These are phyloP conservation scores for Florisuga fusca DNA, from an alignment of 2,797 vertebrate species.

Conservation along the genomic window DNA sequence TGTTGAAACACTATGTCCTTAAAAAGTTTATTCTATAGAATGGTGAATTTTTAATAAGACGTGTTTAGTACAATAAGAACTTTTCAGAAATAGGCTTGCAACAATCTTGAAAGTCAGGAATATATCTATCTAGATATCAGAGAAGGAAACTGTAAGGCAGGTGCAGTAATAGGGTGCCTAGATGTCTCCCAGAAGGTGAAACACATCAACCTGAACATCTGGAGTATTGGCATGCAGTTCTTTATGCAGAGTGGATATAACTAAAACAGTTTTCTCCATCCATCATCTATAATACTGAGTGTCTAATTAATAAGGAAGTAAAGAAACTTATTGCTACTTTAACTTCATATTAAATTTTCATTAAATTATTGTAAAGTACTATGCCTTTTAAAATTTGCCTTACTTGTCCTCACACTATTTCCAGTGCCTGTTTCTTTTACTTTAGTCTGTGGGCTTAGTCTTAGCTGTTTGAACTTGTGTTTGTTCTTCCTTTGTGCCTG, in stretches of 20 bases:
- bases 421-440: background rate
- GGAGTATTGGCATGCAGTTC: background rate
- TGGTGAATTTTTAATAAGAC: background rate
- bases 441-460: background rate
- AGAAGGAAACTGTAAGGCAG: background rate
- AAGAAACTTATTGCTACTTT: background rate
- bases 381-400: background rate
- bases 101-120: background rate
- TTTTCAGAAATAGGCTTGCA: background rate
- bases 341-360: background rate
- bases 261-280: background rate
- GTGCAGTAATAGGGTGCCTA: background rate
- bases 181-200: background rate
- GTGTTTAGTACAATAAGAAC: background rate
- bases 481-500: background rate
- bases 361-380: background rate
- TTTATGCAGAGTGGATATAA: background rate
- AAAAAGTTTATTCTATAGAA: background rate
- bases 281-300: background rate
- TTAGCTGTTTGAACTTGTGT: background rate
- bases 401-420: background rate
- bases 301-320: background rate
- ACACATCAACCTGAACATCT: background rate
- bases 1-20: background rate
- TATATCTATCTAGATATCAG: background rate